phyloP scores from a whole-genome alignment of 2,797 vertebrate genomes.

The Semaprochilodus insignis region DNA sequence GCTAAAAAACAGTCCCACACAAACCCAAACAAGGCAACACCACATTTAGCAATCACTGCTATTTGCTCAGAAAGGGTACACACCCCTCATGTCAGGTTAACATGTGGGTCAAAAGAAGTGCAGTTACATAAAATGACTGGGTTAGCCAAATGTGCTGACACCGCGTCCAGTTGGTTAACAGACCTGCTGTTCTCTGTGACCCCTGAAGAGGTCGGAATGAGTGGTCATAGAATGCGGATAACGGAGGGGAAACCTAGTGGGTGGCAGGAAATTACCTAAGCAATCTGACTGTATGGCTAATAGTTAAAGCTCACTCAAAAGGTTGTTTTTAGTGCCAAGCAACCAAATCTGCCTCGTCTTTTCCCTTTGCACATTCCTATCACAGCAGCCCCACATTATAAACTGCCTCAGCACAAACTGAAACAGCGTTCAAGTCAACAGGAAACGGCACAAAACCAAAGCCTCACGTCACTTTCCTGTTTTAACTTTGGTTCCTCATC shows the following conservation, averaged over 20 bases:
- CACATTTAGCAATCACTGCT: background rate
- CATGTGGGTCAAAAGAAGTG: background rate
- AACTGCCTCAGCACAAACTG: conserved; percentile 33
- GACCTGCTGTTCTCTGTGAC: conserved; percentile 2
- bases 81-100: background rate
- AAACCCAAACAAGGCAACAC: conserved; percentile 28
- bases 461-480: background rate
- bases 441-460: conserved; percentile 41
- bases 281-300: conserved; percentile 4
- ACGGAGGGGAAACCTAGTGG: conserved; percentile 53
- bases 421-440: conserved; percentile 17
- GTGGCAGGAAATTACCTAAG: conserved; percentile 29
- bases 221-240: conserved; percentile 5
- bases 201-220: conserved; percentile 27
- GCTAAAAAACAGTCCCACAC: background rate
- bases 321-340: conserved; percentile 28
- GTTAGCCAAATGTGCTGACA: conserved; percentile 13
- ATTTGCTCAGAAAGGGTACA: background rate
- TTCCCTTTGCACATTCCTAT: conserved; percentile 24
- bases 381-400: background rate
- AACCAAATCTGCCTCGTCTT: background rate
- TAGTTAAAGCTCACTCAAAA: background rate
- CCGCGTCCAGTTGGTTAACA: conserved; percentile 8
- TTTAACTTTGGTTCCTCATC: conserved; percentile 5
- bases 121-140: background rate